phyloP scores from a whole-genome alignment of 2,888 invertebrate species.

The Drosophila nr. fundita region DNA sequence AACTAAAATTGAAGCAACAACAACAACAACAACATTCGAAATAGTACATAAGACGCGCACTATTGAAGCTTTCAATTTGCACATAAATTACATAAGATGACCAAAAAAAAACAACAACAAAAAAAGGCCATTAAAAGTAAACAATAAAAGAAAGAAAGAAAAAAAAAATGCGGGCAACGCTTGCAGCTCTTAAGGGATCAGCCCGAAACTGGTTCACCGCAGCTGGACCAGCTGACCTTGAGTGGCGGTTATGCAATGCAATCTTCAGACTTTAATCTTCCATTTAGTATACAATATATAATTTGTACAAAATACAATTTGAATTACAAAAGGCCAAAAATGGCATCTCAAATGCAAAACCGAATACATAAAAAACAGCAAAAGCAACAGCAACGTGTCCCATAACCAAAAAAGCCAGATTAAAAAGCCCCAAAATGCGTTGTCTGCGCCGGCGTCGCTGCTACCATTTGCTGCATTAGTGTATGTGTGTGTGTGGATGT shows the following conservation, averaged over 20 bases:
- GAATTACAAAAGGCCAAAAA: constrained; percentile 42
- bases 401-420: constrained; percentile 45
- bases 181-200: constrained; percentile 45
- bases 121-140: constrained; percentile 32
- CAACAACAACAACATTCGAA: not conserved
- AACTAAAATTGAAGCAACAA: constrained; percentile 20
- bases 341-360: constrained; percentile 52
- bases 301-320: constrained; percentile 40
- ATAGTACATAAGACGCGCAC: constrained; percentile 35
- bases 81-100: constrained; percentile 74
- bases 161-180: constrained; percentile 2
- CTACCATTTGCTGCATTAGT: constrained; percentile 1
- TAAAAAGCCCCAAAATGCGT: constrained; percentile 36
- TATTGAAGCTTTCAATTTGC: constrained; percentile 76
- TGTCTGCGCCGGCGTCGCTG: constrained; percentile 44
- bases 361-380: constrained; percentile 1
- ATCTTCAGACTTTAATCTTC: constrained; percentile 24
- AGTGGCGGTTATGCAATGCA: constrained; percentile 53
- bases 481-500: not conserved
- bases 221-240: constrained; percentile 76
- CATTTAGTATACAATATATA: constrained; percentile 33
- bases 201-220: constrained; percentile 48
- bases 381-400: constrained; percentile 27
- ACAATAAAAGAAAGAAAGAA: constrained; percentile 18
- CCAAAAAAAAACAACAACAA: constrained; percentile 43